Conservation (phyloP, 2,888 invertebrate genomes). For the Protophormia terraenovae region DNA sequence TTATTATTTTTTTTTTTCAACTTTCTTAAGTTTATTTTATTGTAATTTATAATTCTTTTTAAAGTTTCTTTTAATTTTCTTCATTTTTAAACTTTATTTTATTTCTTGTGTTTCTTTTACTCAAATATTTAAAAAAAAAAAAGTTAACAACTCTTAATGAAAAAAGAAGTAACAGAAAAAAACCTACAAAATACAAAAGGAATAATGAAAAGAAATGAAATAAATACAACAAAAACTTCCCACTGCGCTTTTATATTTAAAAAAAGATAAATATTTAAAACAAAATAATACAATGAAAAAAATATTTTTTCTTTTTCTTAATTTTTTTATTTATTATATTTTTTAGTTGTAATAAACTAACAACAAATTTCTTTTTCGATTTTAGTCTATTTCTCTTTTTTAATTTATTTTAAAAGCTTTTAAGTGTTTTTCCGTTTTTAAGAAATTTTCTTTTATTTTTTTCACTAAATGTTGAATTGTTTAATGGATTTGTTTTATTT, state of each 20-base stretch:
- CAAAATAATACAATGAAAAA: constrained; percentile 63
- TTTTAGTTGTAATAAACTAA: constrained; percentile 55
- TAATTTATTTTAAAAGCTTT: constrained; percentile 56
- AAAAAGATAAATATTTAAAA: constrained; percentile 70
- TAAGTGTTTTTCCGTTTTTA: constrained; percentile 45
- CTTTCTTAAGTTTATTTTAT: constrained; percentile 15
- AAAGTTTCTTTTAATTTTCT: constrained; percentile 30
- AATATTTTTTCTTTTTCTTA: constrained; percentile 66
- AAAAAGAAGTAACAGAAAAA: constrained; percentile 48
- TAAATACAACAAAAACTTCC: constrained; percentile 81
- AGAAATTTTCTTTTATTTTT: background rate
- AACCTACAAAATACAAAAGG: constrained; percentile 73
- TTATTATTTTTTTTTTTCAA: too few species aligned
- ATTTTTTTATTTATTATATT: constrained; percentile 8
- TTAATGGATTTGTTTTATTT: constrained; percentile 57
- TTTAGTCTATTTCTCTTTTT: constrained; percentile 29
- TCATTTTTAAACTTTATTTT: constrained; percentile 1
- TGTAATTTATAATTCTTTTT: constrained; percentile 18
- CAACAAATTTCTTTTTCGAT: constrained; percentile 27
- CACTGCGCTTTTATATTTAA: constrained; percentile 81
- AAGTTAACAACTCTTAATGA: constrained; percentile 14
- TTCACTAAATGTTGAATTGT: constrained; percentile 61
- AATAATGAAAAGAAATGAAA: constrained; percentile 72
- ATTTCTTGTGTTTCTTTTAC: constrained; percentile 2
- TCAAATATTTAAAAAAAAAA: constrained; percentile 26